Evolutionary conservation across 2,888 invertebrate species (phyloP).

Genomic region (Odontothrips loti): DNA sequence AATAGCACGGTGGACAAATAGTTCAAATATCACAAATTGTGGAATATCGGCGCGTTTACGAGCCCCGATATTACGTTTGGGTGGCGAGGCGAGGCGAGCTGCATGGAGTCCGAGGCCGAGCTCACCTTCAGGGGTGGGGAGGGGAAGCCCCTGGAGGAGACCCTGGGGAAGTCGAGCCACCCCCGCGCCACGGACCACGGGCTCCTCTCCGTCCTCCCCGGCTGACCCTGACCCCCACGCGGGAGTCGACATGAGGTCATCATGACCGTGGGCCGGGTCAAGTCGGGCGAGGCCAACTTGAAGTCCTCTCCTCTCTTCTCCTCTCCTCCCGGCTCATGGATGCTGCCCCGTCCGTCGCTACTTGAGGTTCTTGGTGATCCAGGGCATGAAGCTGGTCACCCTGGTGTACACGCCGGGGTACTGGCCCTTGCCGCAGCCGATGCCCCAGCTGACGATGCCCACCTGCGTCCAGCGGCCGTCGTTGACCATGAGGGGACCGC

Average conservation of each 20-base stretch:
- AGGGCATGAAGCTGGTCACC: conserved; percentile 74
- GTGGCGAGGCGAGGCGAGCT: background rate
- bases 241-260: too few species aligned
- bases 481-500: conserved; percentile 79
- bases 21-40: background rate
- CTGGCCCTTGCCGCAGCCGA: conserved; percentile 86
- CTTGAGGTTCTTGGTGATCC: conserved; percentile 81
- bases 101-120: too few species aligned
- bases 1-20: background rate
- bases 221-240: too few species aligned
- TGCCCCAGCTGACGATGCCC: conserved; percentile 87
- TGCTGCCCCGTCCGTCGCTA: conserved; percentile 41
- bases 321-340: too few species aligned
- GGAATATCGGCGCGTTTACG: background rate
- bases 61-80: background rate
- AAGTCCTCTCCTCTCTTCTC: too few species aligned
- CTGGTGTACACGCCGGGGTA: conserved; percentile 88
- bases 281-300: too few species aligned
- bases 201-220: too few species aligned
- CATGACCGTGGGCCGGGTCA: too few species aligned
- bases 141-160: too few species aligned
- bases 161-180: too few species aligned
- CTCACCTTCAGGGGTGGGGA: too few species aligned
- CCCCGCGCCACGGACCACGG: too few species aligned
- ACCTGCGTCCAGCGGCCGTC: conserved; percentile 76